Evolutionary conservation across 2,888 invertebrate genomes (phyloP).

Genomic region (Piscicola geometra): DNA sequence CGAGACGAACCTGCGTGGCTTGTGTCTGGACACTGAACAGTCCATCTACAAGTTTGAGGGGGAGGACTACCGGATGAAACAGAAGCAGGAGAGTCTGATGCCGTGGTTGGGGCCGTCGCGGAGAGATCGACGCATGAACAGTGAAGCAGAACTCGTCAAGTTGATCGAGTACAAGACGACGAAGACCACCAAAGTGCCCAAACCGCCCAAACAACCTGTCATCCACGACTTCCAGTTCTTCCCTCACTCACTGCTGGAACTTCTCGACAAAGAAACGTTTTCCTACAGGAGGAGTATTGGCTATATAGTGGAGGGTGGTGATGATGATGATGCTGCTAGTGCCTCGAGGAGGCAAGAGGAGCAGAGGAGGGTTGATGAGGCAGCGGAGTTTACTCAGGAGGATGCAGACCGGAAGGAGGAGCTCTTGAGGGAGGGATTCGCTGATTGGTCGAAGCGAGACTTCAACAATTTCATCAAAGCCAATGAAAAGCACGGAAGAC

Average conservation of each 20-base stretch:
- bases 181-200: constrained; percentile 60
- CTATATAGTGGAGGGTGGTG: constrained; percentile 60
- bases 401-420: not conserved
- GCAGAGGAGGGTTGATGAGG: not conserved
- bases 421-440: constrained; percentile 67
- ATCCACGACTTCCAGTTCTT: constrained; percentile 99
- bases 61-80: constrained; percentile 73
- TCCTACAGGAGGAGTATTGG: constrained; percentile 89
- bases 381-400: not conserved
- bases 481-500: constrained; percentile 94
- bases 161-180: constrained; percentile 68
- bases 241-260: constrained; percentile 90
- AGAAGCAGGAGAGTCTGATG: constrained; percentile 61
- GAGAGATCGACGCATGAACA: constrained; percentile 96
- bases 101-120: constrained; percentile 99
- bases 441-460: constrained; percentile 94
- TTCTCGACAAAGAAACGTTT: constrained; percentile 95
- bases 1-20: constrained; percentile 83
- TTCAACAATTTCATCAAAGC: constrained; percentile 97
- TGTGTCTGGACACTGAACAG: constrained; percentile 72
- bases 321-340: not conserved
- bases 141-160: constrained; percentile 96
- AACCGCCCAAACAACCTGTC: constrained; percentile 96
- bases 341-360: not conserved
- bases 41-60: constrained; percentile 93